These are phyloP conservation scores for Mixornis gularis DNA, from an alignment of 2,113 vertebrate genomes.

Conservation along the genomic window DNA sequence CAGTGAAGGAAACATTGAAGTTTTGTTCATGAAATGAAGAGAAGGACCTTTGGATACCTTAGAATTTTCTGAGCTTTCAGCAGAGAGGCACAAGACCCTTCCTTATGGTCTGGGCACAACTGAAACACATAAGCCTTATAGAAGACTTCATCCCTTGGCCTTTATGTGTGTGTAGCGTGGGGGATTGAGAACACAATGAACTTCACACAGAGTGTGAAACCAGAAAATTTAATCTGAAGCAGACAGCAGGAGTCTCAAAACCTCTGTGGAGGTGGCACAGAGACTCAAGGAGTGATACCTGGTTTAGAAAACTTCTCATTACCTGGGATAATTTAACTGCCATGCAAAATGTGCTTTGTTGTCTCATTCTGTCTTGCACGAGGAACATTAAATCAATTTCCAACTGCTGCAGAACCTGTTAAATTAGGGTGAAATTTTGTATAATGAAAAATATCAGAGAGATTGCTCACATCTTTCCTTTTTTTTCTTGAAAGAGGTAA, in stretches of 20 bases:
- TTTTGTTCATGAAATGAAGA: neutral
- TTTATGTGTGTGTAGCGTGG: accelerated
- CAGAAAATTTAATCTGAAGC: neutral
- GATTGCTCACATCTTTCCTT: neutral
- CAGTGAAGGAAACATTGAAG: neutral
- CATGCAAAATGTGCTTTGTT: neutral
- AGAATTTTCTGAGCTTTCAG: neutral
- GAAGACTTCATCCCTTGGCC: accelerated
- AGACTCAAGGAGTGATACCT: neutral
- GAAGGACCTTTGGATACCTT: neutral
- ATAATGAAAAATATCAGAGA: neutral
- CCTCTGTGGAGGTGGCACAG: neutral
- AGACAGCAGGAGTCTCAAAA: neutral
- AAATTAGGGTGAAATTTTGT: neutral
- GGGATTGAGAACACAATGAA: neutral
- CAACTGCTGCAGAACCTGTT: neutral
- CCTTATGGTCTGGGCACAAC: neutral
- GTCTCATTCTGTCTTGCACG: neutral
- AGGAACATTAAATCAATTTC: neutral
- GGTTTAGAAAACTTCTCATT: neutral
- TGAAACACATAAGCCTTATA: accelerated
- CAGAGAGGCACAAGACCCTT: neutral
- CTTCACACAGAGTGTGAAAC: neutral
- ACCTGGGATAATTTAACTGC: neutral
- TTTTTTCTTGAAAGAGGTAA: neutral